phyloP scores from a whole-genome alignment of 2,113 vertebrate species.

The Nymphicus hollandicus region DNA sequence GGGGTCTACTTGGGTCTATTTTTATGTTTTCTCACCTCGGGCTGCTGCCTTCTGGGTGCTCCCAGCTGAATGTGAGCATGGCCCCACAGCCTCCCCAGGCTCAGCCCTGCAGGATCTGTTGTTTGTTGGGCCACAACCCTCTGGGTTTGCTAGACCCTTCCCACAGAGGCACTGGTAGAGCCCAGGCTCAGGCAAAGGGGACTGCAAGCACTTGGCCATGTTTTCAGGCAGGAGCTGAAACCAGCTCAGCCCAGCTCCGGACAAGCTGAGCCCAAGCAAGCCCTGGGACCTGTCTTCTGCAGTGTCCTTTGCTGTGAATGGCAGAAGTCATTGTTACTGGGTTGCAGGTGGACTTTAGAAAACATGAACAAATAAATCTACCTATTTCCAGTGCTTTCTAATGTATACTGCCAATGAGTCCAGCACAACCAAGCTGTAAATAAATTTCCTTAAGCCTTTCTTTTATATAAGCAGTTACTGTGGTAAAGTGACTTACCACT shows the following conservation, averaged over 20 bases:
- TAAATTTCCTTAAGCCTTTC: background rate
- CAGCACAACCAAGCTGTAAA: background rate
- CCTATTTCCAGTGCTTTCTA: background rate
- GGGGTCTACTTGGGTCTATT: background rate
- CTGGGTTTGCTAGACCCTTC: background rate
- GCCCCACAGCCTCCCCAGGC: background rate
- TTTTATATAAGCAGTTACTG: background rate
- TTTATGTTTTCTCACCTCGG: background rate
- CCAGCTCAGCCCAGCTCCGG: accelerated
- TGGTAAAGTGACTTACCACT: background rate
- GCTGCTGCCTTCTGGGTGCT: background rate
- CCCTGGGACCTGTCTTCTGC: background rate
- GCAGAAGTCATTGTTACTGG: background rate
- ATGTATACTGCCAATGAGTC: background rate
- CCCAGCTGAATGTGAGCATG: accelerated
- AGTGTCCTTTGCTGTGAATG: background rate
- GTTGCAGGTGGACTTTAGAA: background rate
- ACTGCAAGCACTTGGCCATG: accelerated
- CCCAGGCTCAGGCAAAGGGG: background rate
- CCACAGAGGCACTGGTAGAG: background rate
- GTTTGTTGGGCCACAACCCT: accelerated
- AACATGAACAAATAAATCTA: background rate
- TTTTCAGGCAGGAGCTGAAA: background rate
- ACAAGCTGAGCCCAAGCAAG: background rate
- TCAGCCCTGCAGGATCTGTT: background rate